Conservation (phyloP, 2,888 invertebrate species). For the Eupithecia abbreviata region DNA sequence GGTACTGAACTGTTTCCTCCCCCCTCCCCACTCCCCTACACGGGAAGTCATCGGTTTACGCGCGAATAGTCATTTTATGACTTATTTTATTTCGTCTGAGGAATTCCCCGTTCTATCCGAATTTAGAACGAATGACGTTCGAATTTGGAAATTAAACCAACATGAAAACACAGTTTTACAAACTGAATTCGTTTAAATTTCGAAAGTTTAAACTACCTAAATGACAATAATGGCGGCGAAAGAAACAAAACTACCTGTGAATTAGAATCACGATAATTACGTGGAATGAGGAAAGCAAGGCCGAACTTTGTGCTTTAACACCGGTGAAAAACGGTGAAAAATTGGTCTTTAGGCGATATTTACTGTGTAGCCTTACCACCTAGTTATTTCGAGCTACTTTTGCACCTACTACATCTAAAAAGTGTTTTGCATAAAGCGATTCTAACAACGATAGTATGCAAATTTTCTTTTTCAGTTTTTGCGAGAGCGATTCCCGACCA, state of each 20-base stretch:
- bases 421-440: constrained; percentile 31
- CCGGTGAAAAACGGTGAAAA: constrained; percentile 25
- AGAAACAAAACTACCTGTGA: constrained; percentile 28
- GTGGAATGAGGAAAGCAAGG: constrained; percentile 66
- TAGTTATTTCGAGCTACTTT: constrained; percentile 25
- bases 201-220: constrained; percentile 20
- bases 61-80: constrained; percentile 53
- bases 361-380: constrained; percentile 16
- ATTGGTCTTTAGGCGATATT: constrained; percentile 24
- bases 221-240: constrained; percentile 23
- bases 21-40: constrained; percentile 38
- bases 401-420: constrained; percentile 14
- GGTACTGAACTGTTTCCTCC: constrained; percentile 51
- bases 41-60: constrained; percentile 59
- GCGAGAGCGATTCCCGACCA: constrained; percentile 43
- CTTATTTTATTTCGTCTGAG: constrained; percentile 46
- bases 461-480: constrained; percentile 36
- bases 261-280: constrained; percentile 75
- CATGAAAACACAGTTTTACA: constrained; percentile 20
- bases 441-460: constrained; percentile 32
- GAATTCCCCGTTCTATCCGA: constrained; percentile 32
- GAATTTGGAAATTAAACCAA: constrained; percentile 23
- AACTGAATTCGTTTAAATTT: constrained; percentile 22
- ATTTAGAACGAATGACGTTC: constrained; percentile 30
- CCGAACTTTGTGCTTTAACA: constrained; percentile 38